Evolutionary conservation across 1,140 invertebrate species (phyloP), one percentile per base, ranked within the genome.

Genomic region (Drosophila lacertosa): DNA sequence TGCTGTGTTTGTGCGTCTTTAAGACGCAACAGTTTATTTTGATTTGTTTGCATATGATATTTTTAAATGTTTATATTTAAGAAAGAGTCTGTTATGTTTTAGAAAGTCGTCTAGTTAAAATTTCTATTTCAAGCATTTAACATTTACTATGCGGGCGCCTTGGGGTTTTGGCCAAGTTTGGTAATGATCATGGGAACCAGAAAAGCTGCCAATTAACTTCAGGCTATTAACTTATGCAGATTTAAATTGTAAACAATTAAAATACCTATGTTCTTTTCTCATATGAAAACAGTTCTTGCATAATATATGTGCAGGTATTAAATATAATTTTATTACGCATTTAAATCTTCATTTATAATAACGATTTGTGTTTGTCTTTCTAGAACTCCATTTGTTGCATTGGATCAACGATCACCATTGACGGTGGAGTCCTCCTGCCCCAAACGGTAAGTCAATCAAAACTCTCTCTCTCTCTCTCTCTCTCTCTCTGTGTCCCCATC

Each of bases 321-420:
- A 18, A 3, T 18, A 26, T n/a, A 37, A 18, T 39, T 37, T 24
- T 24, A 13, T 37, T 37, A 10, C 11, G 11, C 35, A 26, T 48
- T 7, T 13, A n/a, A 33, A 4, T 20, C 37, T 24, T 24, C 18
- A 24, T n/a, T 24, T 45, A 0, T 70, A 35, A 59, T 58, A 37
- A 1, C 13, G 40, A 11, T 50, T 1, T 15, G 37, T 45, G 10
- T 60, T 11, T 15, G 3, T 60, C n/a, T 16, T 48, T 62, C 24
- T 72, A 91, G 89, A 84, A 91, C 89, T 82, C 90, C 89, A 72
- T 91, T 91, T 90, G 81, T 91, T 89, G 89, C 89, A 90, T 89
- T 91, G 89, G 89, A 91, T 79, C 89, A 91, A 91, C 83, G 89
- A 89, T 89, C 89, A 70, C 77, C 89, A 77, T 91, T 91, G 89